A percentile compares a stretch with the other conserved stretches of the same genome.
These are phyloP conservation scores for Oryzias curvinotus DNA, from an alignment of 2,113 vertebrate species.

Conservation along the genomic window DNA sequence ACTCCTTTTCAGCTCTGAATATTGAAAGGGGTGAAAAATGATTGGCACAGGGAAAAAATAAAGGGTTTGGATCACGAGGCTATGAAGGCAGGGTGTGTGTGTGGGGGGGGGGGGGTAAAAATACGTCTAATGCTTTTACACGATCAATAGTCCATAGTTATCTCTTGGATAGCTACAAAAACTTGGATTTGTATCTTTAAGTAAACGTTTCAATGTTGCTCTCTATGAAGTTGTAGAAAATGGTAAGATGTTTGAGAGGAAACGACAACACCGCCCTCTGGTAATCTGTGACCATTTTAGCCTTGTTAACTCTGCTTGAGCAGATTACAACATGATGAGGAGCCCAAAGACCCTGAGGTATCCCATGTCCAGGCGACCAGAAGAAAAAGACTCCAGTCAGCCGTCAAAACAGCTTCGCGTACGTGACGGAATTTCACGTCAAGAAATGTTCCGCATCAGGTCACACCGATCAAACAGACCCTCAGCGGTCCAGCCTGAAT, in stretches of 20 bases:
- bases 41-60: conserved; percentile 69
- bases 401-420: conserved; percentile 8
- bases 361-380: conserved; percentile 26
- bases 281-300: conserved; percentile 5
- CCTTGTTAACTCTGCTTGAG: conserved; percentile 47
- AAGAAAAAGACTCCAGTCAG: conserved; percentile 10
- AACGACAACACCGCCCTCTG: conserved; percentile 16
- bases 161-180: conserved; percentile 6
- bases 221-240: conserved; percentile 14
- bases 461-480: conserved; percentile 22
- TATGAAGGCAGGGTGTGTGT: conserved; percentile 48
- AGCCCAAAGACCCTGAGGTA: conserved; percentile 16
- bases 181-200: not conserved
- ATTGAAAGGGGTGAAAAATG: conserved; percentile 70
- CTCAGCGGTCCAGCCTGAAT: conserved; percentile 26
- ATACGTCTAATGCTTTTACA: conserved; percentile 30
- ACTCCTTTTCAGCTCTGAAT: conserved; percentile 59
- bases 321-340: conserved; percentile 4
- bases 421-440: conserved; percentile 17
- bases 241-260: conserved; percentile 10
- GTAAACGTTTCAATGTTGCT: conserved; percentile 10
- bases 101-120: conserved; percentile 39
- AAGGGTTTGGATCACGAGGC: conserved; percentile 68
- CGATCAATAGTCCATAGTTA: conserved; percentile 5
- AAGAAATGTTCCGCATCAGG: conserved; percentile 1